phyloP scores from a whole-genome alignment of 2,888 invertebrate genomes.

The Dinocampus coccinellae region DNA sequence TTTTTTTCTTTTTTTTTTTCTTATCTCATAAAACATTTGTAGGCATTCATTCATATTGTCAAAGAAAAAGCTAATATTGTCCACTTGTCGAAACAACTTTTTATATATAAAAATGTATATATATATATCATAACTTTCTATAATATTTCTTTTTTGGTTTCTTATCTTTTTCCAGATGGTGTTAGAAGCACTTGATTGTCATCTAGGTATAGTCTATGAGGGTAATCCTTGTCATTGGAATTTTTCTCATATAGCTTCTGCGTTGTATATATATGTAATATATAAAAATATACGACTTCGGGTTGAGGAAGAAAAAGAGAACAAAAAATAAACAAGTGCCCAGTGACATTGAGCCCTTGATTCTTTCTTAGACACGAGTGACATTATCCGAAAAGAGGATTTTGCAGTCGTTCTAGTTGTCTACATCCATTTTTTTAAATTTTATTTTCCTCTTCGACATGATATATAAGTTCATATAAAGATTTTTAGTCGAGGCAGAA shows the following conservation, averaged over 20 bases:
- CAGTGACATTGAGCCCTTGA: conserved; percentile 29
- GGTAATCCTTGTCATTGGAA: conserved; percentile 6
- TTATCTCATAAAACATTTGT: neutral
- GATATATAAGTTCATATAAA: neutral
- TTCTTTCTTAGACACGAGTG: conserved; percentile 5
- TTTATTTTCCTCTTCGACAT: neutral
- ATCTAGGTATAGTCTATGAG: conserved; percentile 16
- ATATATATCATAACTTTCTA: neutral
- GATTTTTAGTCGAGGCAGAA: neutral
- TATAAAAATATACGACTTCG: neutral
- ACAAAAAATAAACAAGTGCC: neutral
- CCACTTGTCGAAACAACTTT: conserved; percentile 5
- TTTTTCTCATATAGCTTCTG: conserved; percentile 14
- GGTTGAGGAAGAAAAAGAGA: neutral
- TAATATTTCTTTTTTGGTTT: conserved; percentile 8
- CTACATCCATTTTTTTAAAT: neutral
- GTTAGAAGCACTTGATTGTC: conserved; percentile 25
- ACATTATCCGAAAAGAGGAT: conserved; percentile 30
- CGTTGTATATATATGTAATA: neutral
- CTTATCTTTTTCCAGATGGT: conserved; percentile 25
- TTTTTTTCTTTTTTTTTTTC: neutral
- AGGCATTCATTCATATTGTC: neutral
- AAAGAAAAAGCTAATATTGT: neutral
- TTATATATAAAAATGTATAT: neutral
- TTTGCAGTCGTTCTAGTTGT: conserved; percentile 18